Conservation (phyloP, 2,888 invertebrate genomes). For the Melieria picta region DNA sequence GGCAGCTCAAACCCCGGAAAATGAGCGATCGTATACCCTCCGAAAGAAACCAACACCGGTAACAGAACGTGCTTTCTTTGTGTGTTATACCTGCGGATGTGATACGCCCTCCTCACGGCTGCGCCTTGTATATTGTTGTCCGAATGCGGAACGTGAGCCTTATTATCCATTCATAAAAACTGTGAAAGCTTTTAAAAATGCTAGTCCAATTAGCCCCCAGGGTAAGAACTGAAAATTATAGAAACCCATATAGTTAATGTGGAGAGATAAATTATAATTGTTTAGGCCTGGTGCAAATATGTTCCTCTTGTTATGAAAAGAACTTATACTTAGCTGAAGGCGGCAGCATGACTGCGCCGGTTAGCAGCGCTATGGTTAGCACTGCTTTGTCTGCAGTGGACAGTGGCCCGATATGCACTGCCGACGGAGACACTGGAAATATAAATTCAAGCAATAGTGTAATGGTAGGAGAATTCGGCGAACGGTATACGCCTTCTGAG, state of each 20-base stretch:
- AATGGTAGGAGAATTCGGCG: conserved; percentile 42
- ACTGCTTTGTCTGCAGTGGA: conserved; percentile 9
- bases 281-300: conserved; percentile 84
- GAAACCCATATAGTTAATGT: neutral
- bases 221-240: conserved; percentile 66
- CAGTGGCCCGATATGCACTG: conserved; percentile 46
- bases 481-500: conserved; percentile 64
- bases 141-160: conserved; percentile 86
- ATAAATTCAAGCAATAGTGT: conserved; percentile 19
- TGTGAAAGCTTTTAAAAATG: conserved; percentile 82
- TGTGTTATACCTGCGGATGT: conserved; percentile 90
- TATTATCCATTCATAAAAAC: conserved; percentile 90
- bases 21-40: conserved; percentile 82
- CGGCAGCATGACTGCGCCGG: conserved; percentile 53
- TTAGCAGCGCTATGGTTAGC: conserved; percentile 27
- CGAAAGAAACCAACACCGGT: conserved; percentile 78
- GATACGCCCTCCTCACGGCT: conserved; percentile 83
- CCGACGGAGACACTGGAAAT: conserved; percentile 42
- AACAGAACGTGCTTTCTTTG: conserved; percentile 76
- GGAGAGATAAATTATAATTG: conserved; percentile 1
- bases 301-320: conserved; percentile 85
- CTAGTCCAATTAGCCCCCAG: conserved; percentile 89
- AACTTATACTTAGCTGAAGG: conserved; percentile 69
- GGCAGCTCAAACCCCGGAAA: conserved; percentile 78
- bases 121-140: conserved; percentile 84